phyloP scores from a whole-genome alignment of 2,797 vertebrate genomes.

The Enteromius argenteus region DNA sequence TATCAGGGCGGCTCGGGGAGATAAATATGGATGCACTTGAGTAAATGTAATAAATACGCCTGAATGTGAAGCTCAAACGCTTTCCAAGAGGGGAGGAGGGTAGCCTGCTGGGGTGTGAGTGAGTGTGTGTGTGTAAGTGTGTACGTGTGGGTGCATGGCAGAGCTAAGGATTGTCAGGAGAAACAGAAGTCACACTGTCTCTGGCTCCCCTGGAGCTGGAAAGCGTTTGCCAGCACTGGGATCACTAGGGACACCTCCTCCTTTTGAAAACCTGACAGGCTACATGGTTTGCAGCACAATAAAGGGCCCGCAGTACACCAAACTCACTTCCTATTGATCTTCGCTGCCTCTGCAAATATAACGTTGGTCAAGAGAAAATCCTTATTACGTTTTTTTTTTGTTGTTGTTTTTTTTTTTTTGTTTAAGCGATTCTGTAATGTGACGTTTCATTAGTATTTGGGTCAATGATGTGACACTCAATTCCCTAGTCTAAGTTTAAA shows the following conservation, averaged over 20 bases:
- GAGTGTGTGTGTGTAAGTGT: conserved; percentile 42
- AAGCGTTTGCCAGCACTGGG: conserved; percentile 74
- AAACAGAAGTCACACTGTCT: conserved; percentile 70
- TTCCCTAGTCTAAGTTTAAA: background rate
- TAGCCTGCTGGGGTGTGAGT: conserved; percentile 62
- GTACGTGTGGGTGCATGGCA: conserved; percentile 61
- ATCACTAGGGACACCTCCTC: conserved; percentile 63
- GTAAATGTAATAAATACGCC: conserved; percentile 67
- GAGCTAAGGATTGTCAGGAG: conserved; percentile 65
- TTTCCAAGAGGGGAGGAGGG: conserved; percentile 54
- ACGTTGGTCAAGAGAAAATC: conserved; percentile 62
- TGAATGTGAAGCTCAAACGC: conserved; percentile 60
- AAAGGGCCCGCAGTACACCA: conserved; percentile 67
- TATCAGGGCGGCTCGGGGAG: conserved; percentile 51
- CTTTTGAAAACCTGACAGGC: conserved; percentile 70
- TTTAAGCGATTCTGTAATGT: background rate
- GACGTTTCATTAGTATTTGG: background rate
- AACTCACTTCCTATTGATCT: conserved; percentile 80
- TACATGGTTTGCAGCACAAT: conserved; percentile 76
- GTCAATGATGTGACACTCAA: background rate
- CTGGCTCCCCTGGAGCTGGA: conserved; percentile 72
- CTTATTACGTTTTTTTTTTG: conserved; percentile 48
- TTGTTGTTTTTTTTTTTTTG: conserved; percentile 71
- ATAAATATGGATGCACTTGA: conserved; percentile 66
- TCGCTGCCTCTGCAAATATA: conserved; percentile 65